Evolutionary conservation across 2,888 invertebrate genomes (phyloP).

Genomic region (Dexiosoma caninum): DNA sequence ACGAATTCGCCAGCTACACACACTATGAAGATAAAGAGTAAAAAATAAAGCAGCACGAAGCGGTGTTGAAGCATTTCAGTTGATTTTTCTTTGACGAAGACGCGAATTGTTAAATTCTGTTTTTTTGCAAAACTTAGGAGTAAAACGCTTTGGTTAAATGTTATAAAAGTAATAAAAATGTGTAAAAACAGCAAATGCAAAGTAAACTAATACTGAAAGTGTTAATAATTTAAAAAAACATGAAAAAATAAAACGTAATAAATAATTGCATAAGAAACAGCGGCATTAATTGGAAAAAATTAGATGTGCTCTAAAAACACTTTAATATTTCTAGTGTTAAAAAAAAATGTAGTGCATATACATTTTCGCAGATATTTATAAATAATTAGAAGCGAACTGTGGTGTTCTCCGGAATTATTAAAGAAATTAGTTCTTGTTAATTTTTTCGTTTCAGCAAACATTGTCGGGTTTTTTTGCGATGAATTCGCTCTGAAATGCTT

Average conservation of each 20-base stretch:
- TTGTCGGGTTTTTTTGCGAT: constrained; percentile 29
- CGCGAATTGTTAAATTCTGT: constrained; percentile 51
- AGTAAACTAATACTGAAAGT: constrained; percentile 32
- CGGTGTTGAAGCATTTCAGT: constrained; percentile 61
- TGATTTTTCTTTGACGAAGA: constrained; percentile 62
- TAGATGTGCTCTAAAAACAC: not conserved
- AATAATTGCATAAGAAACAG: constrained; percentile 60
- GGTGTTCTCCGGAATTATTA: not conserved
- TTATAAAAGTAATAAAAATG: constrained; percentile 37
- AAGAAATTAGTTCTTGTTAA: constrained; percentile 28
- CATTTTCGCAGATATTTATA: not conserved
- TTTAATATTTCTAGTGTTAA: not conserved
- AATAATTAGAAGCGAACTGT: not conserved
- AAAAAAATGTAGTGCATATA: not conserved
- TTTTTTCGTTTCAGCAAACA: constrained; percentile 14
- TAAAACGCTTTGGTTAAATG: constrained; percentile 31
- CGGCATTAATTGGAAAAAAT: constrained; percentile 19
- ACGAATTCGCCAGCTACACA: constrained; percentile 39
- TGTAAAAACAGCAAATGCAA: not conserved
- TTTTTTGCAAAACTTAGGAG: constrained; percentile 39
- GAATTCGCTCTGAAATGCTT: constrained; percentile 52
- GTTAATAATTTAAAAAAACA: constrained; percentile 30
- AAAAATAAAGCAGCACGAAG: constrained; percentile 56
- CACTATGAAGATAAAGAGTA: constrained; percentile 37
- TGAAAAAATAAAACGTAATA: constrained; percentile 47